These are phyloP conservation scores for Aradus depressus DNA, from an alignment of 2,888 invertebrate species.

Conservation along the genomic window DNA sequence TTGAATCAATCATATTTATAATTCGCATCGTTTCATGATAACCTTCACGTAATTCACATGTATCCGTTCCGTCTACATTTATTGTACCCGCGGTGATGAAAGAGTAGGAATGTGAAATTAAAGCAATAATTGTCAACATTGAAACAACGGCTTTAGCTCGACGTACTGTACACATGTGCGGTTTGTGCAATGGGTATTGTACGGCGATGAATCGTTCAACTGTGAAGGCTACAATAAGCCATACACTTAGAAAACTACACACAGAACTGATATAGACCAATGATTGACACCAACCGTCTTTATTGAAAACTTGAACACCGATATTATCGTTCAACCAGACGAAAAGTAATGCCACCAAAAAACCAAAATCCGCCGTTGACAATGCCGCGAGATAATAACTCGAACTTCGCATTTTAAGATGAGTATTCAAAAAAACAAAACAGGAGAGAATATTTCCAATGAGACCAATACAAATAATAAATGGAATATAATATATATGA, in stretches of 20 bases:
- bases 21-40: constrained; percentile 43
- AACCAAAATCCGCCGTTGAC: constrained; percentile 49
- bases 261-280: constrained; percentile 43
- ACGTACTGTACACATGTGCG: constrained; percentile 48
- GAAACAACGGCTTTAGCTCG: constrained; percentile 46
- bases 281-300: constrained; percentile 47
- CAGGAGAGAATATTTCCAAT: constrained; percentile 49
- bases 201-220: constrained; percentile 57
- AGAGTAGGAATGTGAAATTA: constrained; percentile 39
- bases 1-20: constrained; percentile 48
- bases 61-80: constrained; percentile 34
- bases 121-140: constrained; percentile 36
- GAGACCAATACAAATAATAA: constrained; percentile 47
- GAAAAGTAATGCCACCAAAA: constrained; percentile 43
- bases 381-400: constrained; percentile 52
- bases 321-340: constrained; percentile 44
- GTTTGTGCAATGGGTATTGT: constrained; percentile 48
- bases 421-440: constrained; percentile 48
- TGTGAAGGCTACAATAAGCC: constrained; percentile 58
- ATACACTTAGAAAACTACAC: constrained; percentile 53
- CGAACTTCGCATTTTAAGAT: constrained; percentile 49
- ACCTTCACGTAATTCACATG: constrained; percentile 43
- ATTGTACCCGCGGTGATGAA: constrained; percentile 41
- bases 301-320: constrained; percentile 40
- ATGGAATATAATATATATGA: constrained; percentile 41